Base-by-base conservation (phyloP, 1,140 invertebrate species). In the Papilio polytes region DNA sequence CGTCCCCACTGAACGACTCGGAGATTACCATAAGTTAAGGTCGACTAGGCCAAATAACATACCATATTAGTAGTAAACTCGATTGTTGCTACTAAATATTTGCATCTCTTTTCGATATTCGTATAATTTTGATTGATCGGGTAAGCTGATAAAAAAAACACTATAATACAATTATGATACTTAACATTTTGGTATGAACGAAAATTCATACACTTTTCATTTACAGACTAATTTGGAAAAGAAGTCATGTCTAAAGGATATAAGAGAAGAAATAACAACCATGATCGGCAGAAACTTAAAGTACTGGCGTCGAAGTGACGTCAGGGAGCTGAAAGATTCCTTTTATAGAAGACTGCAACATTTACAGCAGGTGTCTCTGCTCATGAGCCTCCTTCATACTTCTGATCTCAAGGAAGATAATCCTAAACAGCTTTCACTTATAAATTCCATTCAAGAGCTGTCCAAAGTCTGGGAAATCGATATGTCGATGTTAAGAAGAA, bases 341-440 rank as follows among this genome's bases (percentile, higher is more conserved):
- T 81, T 95, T 41, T 83, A 91, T 31, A 90, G 85, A 88, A 91
- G 94, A 89, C 90, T 95, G 86, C 91, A 95, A 80, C 85, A 91
- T 85, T 87, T 95, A 81, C 91, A 93, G 77, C 82, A 85, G 83
- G 86, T 94, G 2, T 92, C 91, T 18, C 84, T 95, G 13, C 83
- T 92, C 18, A 78, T 95, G 12, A 91, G 89, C 82, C 80, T 93
- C 7, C 85, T 95, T 15, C 88, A 94, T 73, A 85, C 90, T 18
- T 87, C 86, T 56, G 94, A 95, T 85, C 86, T 95, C 44, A 86
- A 82, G 66, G 85, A 83, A 44, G 82, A 89, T n/a, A 91, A 84
- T 82, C 74, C 74, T 2, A 93, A 86, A 85, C 85, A 88, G 80
- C 81, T 80, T 26, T 77, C 66, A 63, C 76, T 94, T 73, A 63